Percentiles rank a stretch among this genome's conserved stretches.
These are phyloP conservation scores for Coracopsis vasa DNA, from an alignment of 2,113 vertebrate species.

Conservation along the genomic window DNA sequence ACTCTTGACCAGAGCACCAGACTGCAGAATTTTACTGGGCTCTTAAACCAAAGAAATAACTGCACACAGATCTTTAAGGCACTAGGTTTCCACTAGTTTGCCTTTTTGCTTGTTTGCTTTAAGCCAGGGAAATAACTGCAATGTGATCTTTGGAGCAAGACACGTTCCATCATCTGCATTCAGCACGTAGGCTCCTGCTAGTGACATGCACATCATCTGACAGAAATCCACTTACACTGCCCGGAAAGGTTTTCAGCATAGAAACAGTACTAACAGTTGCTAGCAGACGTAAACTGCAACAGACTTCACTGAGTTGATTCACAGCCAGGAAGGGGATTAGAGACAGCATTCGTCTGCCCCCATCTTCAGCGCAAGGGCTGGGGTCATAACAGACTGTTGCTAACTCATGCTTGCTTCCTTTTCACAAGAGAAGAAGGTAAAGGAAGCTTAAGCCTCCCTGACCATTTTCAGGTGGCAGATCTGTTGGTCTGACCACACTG, in stretches of 20 bases:
- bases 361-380: not conserved
- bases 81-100: not conserved
- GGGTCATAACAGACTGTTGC: not conserved
- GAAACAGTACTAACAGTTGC: constrained; percentile 31
- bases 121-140: constrained; percentile 15
- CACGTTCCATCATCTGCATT: constrained; percentile 21
- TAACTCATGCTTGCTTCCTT: not conserved
- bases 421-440: not conserved
- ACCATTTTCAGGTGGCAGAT: not conserved
- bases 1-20: not conserved
- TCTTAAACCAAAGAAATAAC: not conserved
- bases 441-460: not conserved
- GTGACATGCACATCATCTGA: not conserved
- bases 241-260: constrained; percentile 7
- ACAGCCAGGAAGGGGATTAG: constrained; percentile 36
- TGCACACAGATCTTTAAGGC: not conserved
- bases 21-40: not conserved
- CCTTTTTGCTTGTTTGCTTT: constrained; percentile 3
- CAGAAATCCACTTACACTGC: constrained; percentile 5
- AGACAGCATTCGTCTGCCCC: not conserved
- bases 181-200: constrained; percentile 23
- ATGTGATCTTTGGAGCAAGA: constrained; percentile 11
- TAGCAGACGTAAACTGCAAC: constrained; percentile 26
- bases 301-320: constrained; percentile 14
- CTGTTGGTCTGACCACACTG: not conserved